Evolutionary conservation across 1,140 invertebrate genomes (phyloP), one percentile per base, ranked within the genome.

Genomic region (Eriocheir sinensis): DNA sequence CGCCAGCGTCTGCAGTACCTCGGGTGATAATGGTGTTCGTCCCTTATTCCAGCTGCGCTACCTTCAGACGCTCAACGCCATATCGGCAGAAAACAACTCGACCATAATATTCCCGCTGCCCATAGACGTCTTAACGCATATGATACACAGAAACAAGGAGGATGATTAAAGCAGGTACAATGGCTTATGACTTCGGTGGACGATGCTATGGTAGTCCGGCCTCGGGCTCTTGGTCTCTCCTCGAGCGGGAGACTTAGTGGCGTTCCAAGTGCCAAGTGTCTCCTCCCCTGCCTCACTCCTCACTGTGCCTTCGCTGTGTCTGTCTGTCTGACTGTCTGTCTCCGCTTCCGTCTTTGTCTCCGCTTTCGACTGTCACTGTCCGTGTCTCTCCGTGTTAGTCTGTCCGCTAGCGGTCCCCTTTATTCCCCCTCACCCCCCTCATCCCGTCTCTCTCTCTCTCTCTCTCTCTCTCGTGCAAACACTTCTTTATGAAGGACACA

Each of bases 71-170:
- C 97, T 99, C 91, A 99, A 98, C 97, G 98, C 98, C 9, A 99
- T 99, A 86, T 94, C 93, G 89, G 89, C 93, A 83, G 93, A 94
- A 94, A 94, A 94, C 93, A 94, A 94, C 93, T 99, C 99, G 8
- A 99, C 99, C 15, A 99, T 99, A 96, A 98, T 99, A 94, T 99
- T 99, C 97, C 99, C 99, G 53, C 97, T 95, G 93, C 93, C 93
- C 90, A 92, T 94, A 91, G 93, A 94, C 89, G 80, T 94, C 93
- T 72, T 94, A 91, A 86, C 41, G 93, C 89, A 94, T 94, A n/a
- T 94, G 80, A 88, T 94, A 41, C 89, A 40, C 79, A 94, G 91
- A 94, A 81, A 90, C 86, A 72, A 91, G 93, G 93, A 94, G 80
- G 93, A 91, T 92, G 93, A 94, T 79, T 94, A 94, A 94, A 91